Conservation (phyloP, 35 echinoderm and acorn worm genomes). For the Heliocidaris tuberculata region DNA sequence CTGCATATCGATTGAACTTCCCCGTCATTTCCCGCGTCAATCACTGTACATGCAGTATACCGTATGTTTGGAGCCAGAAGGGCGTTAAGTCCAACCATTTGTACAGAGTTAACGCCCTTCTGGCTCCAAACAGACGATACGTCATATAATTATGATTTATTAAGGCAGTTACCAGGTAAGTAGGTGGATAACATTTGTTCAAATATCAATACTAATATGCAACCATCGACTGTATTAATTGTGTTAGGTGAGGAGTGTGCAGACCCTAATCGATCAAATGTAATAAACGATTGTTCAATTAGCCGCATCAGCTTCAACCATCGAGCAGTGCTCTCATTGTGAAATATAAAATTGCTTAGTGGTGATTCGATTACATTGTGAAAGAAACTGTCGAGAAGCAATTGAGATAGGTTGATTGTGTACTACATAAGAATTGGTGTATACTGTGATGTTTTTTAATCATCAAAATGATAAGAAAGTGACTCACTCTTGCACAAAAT, state of each 20-base stretch:
- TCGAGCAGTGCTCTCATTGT: neutral
- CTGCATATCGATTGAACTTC: neutral
- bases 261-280: neutral
- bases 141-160: neutral
- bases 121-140: too few species aligned
- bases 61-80: too few species aligned
- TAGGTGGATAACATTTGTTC: conserved; percentile 8
- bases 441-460: too few species aligned
- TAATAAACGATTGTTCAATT: neutral
- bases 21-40: neutral
- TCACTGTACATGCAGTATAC: neutral
- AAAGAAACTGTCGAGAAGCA: too few species aligned
- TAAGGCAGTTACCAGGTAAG: neutral
- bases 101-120: too few species aligned
- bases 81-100: too few species aligned
- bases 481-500: too few species aligned
- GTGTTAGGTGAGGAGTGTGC: neutral
- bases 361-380: too few species aligned
- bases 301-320: neutral
- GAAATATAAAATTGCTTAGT: too few species aligned
- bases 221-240: neutral
- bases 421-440: too few species aligned
- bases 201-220: neutral
- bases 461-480: too few species aligned
- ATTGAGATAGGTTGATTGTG: too few species aligned